Base-by-base conservation (phyloP, 2,113 vertebrate species). In the Bos javanicus region DNA sequence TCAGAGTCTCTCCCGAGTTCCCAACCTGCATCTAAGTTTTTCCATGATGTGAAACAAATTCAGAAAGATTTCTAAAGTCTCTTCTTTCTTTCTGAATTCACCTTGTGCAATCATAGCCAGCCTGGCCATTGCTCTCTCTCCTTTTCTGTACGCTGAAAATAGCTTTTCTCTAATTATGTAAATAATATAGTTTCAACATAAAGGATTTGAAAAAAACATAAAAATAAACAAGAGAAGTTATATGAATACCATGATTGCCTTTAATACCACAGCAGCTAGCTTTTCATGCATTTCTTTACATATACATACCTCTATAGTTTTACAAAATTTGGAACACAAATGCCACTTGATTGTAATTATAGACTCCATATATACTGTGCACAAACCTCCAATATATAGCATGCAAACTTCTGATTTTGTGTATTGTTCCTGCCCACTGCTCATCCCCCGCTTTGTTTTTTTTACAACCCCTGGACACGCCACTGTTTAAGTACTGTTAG, bases 131-230 rank as follows among this genome's bases (percentile, higher is more conserved):
- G 2, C 23, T 71, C 25, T 19, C 46, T 81, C 50, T 25, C 10
- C 52, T 30, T 36, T 39, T 39, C 26, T 76, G 19, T 50, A 14
- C 5, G 80, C 11, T 36, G 36, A 92, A 94, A 87, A 86, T 64
- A 89, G 16, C 2, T 97, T 86, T 92, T 23, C 39, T 76, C 54
- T 90, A 39, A 82, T 86, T 95, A 71, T 56, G n/a, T 74, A 86
- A 94, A 74, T 71, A 85, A 89, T 57, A 82, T 6, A 52, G 36
- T 8, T 43, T 78, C 11, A 84, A 91, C 64, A 57, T 7, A 88
- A 91, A 48, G 19, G 59, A 76, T 48, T 43, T 11, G 74, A 62
- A 85, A 17, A 86, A 90, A 74, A 59, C 36, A 33, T 28, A 87
- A 94, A 85, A 94, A 62, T 67, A 94, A 78, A 59, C 16, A 67